phyloP scores from a whole-genome alignment of 2,888 invertebrate species.

The Agrilus cyanescens region DNA sequence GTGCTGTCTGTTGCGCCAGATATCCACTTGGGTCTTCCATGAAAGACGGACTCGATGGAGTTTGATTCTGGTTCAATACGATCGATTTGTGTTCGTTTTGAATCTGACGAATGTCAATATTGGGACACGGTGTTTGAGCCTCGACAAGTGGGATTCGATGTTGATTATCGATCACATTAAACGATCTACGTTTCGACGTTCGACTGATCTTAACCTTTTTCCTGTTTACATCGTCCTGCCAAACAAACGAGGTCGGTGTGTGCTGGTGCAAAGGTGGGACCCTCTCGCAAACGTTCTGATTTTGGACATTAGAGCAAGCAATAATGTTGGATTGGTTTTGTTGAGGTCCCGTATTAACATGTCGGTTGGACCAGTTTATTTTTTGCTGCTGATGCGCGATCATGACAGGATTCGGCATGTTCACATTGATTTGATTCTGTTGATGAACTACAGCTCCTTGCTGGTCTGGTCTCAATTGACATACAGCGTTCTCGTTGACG shows the following conservation, averaged over 20 bases:
- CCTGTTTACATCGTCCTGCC: slow-evolving; percentile 46
- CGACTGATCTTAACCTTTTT: slow-evolving; percentile 44
- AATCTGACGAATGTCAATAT: slow-evolving; percentile 47
- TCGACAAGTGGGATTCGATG: slow-evolving; percentile 13
- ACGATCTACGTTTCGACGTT: slow-evolving; percentile 42
- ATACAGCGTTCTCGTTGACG: slow-evolving; percentile 13
- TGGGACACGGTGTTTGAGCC: slow-evolving; percentile 40
- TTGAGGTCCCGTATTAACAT: slow-evolving; percentile 11
- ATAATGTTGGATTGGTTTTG: not conserved
- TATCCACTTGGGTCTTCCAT: slow-evolving; percentile 88
- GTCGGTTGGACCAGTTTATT: slow-evolving; percentile 25
- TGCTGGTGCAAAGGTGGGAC: slow-evolving; percentile 65
- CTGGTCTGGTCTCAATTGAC: slow-evolving; percentile 9
- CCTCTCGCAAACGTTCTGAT: slow-evolving; percentile 46
- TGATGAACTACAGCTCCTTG: slow-evolving; percentile 15
- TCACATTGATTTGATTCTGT: slow-evolving; percentile 6
- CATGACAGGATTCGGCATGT: slow-evolving; percentile 3
- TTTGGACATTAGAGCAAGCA: slow-evolving; percentile 12
- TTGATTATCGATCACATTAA: slow-evolving; percentile 36
- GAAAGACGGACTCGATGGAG: slow-evolving; percentile 56
- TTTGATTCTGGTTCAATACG: slow-evolving; percentile 27
- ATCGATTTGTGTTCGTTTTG: slow-evolving; percentile 34
- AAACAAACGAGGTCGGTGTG: slow-evolving; percentile 43
- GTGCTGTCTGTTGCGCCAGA: slow-evolving; percentile 78
- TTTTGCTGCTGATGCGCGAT: slow-evolving; percentile 25